phyloP scores from a whole-genome alignment of 1,140 invertebrate genomes.

The Trichomalopsis sarcophagae region DNA sequence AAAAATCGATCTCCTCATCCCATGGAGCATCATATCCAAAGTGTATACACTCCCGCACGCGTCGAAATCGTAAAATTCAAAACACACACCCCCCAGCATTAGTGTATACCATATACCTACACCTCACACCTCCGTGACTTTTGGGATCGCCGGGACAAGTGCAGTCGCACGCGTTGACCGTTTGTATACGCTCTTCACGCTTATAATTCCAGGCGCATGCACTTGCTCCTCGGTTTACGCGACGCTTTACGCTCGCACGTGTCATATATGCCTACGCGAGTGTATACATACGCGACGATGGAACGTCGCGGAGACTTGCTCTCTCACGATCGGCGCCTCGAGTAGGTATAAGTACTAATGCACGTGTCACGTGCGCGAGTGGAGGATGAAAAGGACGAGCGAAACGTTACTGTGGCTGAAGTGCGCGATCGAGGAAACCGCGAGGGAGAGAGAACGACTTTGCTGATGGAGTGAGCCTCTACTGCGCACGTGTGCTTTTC shows the following conservation, averaged over 20 bases:
- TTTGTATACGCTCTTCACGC: background rate
- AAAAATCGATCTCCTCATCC: background rate
- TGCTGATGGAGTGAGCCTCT: background rate
- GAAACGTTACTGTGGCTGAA: background rate
- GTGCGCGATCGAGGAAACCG: slow-evolving; percentile 5
- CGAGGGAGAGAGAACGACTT: background rate
- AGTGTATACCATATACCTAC: background rate
- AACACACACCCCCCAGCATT: background rate
- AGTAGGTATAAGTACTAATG: slow-evolving; percentile 55
- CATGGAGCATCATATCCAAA: background rate
- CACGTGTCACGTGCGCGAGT: slow-evolving; percentile 68
- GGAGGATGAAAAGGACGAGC: background rate
- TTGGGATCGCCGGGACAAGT: slow-evolving; percentile 16
- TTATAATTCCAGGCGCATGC: slow-evolving; percentile 9
- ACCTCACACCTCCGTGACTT: background rate
- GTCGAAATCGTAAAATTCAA: background rate
- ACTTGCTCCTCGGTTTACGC: background rate
- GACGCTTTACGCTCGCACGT: slow-evolving; percentile 27
- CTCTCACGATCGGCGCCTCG: background rate
- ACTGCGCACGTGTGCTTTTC: slow-evolving; percentile 40
- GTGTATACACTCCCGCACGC: background rate
- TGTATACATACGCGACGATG: background rate
- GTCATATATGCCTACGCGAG: background rate
- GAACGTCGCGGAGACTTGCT: background rate
- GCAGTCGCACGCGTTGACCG: slow-evolving; percentile 23